Base-by-base conservation (phyloP, 2,888 invertebrate genomes). In the Axea sp. region DNA sequence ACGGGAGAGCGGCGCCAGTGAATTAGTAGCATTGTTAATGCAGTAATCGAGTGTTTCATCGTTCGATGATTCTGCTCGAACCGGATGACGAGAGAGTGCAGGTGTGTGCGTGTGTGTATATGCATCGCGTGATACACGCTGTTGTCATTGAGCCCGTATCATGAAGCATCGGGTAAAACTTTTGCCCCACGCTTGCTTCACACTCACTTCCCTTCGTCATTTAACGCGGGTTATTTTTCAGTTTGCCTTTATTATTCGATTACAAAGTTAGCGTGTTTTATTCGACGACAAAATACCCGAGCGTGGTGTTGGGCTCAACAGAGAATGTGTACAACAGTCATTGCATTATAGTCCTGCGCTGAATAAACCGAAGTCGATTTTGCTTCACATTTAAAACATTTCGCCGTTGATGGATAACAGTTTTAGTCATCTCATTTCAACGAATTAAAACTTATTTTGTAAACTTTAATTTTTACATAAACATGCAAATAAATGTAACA, bases 41-140 rank as follows among this genome's bases (percentile, higher is more conserved):
- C 81, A 83, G 82, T 84, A 83, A 85, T 84, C 83, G 83, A 82
- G 82, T 82, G 84, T 83, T 81, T 84, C 82, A 84, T 83, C 81
- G 82, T 80, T 80, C 81, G 80, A 85, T 84, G 84, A 85, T 85
- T 83, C 80, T 65, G 64, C 47, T 69, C 53, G 37, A 57, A 47
- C 60, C 60, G 81, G 72, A 78, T 81, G 81, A 81, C 74, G 80
- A 73, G 78, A 80, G 74, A 67, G 72, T 62, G 73, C 76, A 76
- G 75, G 72, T 77, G 75, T 39, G 15, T 35, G 51, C 24, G 35
- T 15, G 64, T 28, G 64, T 47, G 37, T 57, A 28, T 14, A 4
- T 9, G 26, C 35, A 30, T 62, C 45, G 69, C 53, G 69, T 47
- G 60, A 59, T 69, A 57, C 64, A 64, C 68, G 33, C 19, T 51